Evolutionary conservation across 30 jellyfish, hydroid and myxozoan species (phyloP).

Genomic region (Chrysaora quinquecirrha): DNA sequence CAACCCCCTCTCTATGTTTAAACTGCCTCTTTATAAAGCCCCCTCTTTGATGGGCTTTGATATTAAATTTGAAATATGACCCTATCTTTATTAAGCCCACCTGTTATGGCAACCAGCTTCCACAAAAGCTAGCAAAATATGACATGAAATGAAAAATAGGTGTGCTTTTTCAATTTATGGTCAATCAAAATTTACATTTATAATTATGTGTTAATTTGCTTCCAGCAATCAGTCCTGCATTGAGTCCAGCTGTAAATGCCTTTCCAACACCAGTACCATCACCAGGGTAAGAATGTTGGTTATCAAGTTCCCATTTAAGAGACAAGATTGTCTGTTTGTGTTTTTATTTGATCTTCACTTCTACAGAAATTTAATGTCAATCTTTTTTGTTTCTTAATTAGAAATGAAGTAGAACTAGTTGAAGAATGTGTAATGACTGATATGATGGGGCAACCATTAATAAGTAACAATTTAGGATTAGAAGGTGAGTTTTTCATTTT

Average conservation of each 20-base stretch:
- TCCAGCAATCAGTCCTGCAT: slow-evolving; percentile 78
- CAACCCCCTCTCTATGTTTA: too few species aligned
- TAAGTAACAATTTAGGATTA: background rate
- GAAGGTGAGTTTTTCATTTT: background rate
- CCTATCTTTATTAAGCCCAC: too few species aligned
- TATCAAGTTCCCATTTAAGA: background rate
- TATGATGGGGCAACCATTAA: background rate
- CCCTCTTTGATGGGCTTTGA: too few species aligned
- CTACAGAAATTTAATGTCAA: too few species aligned
- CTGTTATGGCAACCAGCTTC: too few species aligned
- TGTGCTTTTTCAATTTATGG: too few species aligned
- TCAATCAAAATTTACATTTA: background rate
- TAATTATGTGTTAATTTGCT: background rate
- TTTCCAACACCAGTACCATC: slow-evolving; percentile 83
- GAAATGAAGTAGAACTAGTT: background rate
- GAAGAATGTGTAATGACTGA: slow-evolving; percentile 9
- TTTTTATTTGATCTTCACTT: too few species aligned
- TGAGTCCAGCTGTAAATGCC: slow-evolving; percentile 45
- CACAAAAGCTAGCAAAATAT: too few species aligned
- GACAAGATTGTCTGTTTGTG: too few species aligned
- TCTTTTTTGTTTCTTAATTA: background rate
- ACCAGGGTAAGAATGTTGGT: slow-evolving; percentile 63
- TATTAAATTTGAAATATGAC: too few species aligned
- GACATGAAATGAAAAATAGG: too few species aligned
- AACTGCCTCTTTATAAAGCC: too few species aligned